phyloP scores from a whole-genome alignment of 2,797 vertebrate species.

The Halcyon chelicuti region DNA sequence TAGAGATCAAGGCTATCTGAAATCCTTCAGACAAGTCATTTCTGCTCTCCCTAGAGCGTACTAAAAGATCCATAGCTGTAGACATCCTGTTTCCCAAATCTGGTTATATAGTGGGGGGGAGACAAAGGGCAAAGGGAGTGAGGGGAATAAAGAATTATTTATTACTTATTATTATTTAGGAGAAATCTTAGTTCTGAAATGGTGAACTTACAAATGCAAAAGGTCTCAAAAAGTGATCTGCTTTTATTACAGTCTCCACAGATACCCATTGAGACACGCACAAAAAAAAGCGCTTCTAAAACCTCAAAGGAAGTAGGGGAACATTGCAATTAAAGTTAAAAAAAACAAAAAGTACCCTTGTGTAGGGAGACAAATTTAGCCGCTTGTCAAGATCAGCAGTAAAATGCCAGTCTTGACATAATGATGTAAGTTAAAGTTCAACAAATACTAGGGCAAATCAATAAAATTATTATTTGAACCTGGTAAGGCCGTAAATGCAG shows the following conservation, averaged over 20 bases:
- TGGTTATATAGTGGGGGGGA: not conserved
- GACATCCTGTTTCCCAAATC: not conserved
- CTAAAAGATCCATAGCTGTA: not conserved
- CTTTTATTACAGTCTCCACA: not conserved
- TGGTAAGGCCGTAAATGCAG: not conserved
- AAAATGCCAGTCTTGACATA: not conserved
- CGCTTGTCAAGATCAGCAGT: not conserved
- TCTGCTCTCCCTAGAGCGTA: not conserved
- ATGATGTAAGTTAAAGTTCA: not conserved
- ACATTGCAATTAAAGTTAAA: not conserved
- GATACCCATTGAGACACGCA: not conserved
- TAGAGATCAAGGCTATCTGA: not conserved
- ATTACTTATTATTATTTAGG: not conserved
- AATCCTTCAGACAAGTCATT: not conserved
- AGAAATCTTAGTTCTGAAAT: not conserved
- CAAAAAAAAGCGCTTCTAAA: not conserved
- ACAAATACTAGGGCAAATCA: not conserved
- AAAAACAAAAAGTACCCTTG: not conserved
- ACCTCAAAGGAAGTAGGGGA: not conserved
- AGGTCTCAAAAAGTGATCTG: not conserved
- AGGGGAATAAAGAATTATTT: not conserved
- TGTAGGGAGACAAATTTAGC: not conserved
- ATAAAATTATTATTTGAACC: not conserved
- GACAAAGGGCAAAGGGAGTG: not conserved
- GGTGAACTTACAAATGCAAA: not conserved